Evolutionary conservation across 1,140 invertebrate species (phyloP), one percentile per base, ranked within the genome.

Genomic region (Temnothorax curvispinosus): DNA sequence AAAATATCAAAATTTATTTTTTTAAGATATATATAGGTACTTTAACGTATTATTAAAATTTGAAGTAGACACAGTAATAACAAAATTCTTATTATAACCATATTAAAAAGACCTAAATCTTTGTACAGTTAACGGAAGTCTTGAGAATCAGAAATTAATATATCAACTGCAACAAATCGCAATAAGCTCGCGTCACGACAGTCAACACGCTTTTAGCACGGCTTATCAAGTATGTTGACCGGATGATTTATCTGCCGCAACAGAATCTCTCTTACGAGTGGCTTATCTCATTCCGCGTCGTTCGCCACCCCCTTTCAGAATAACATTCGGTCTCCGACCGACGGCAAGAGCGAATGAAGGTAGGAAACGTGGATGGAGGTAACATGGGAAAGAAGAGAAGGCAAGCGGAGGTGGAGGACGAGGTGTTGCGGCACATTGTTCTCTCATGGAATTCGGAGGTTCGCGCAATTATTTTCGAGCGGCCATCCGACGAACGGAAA

Each of bases 391-490:
- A 18, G 41, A 21, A 47, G 41, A 67, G n/a, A 41, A 27, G 32
- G 52, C 15, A 21, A 27, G 44, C 11, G 44, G n/a, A 15, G 6
- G 44, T 11, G 4, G 8, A 32, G 47, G 47, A 50, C n/a, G 58
- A 78, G 27, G 38, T 52, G 52, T 52, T 18, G 52, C 65, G 47
- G 47, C 15, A 27, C 58, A 77, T 85, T 85, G 82, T 85, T 78
- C 74, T 50, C 75, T 85, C 35, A 44, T 50, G 74, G 74, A 76
- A 78, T 85, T 60, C 75, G 72, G 72, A 77, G 72, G 74, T 76
- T 44, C 58, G 72, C 60, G 60, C 75, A 85, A 85, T 85, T 85
- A 85, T 85, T 85, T 77, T 76, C 82, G 47, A 78, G 60, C 72
- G 72, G 74, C 60, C 27, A 85, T 77, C 60, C 82, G 82, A 85